Base-by-base conservation (phyloP, 1,140 invertebrate species). In the Drosophila cardini region DNA sequence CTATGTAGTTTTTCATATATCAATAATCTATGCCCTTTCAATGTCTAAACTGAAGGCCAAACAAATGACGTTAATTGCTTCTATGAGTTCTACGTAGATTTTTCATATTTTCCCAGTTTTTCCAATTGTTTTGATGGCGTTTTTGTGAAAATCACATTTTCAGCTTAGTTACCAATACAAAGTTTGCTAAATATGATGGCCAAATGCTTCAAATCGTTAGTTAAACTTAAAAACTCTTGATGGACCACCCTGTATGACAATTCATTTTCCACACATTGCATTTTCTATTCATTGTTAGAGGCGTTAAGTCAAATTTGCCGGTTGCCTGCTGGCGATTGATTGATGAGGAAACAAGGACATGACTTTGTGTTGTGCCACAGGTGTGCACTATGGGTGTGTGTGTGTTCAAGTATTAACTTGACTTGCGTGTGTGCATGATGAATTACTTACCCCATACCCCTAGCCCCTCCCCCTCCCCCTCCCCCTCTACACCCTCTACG, bases 401-500 rank as follows among this genome's bases (percentile, higher is more conserved):
- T 13, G 34, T 50, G 16, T 26, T 60, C 77, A 71, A 61, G 77
- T 80, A 72, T 76, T 57, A 61, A 62, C 45, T 62, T 53, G 40
- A 56, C 52, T 56, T 72, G 53, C 52, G 38, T 48, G 36, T 77
- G 68, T 84, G 85, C 77, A 86, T 85, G 83, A 85, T 85, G 83
- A 85, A 85, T 85, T 85, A 87, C 81, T 76, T 78, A 58, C 43
- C 21, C 21, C 21, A 26, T 26, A 8, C 13, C 4, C 9, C 60
- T 64, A 69, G 61, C 32, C 46, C 40, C 60, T 70, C 46, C 34
- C 46, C 43, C 32, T 71, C 65, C 68, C 60, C 58, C 21, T 10
- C 5, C 34, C 18, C 21, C 10, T 10, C 26, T 53, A 13, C 0
- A 2, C 13, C n/a, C n/a, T n/a, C n/a, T n/a, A 9, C 56, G 11